Evolutionary conservation across 2,888 invertebrate species (phyloP).

Genomic region (Periphyllus acericola): DNA sequence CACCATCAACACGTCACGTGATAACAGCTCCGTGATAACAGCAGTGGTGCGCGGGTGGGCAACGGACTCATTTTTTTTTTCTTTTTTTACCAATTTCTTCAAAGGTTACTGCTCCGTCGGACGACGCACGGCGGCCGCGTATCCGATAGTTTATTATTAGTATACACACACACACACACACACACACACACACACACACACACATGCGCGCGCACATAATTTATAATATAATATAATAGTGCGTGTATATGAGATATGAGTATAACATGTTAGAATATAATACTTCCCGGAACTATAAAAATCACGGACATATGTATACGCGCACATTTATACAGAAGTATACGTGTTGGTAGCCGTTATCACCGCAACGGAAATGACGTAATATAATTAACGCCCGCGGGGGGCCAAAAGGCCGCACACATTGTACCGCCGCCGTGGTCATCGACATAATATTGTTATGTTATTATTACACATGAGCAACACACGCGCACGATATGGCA

Average conservation of each 20-base stretch:
- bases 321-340: not conserved
- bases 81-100: constrained; percentile 1
- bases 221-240: not conserved
- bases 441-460: not conserved
- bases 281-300: constrained; percentile 59
- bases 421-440: constrained; percentile 47
- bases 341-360: constrained; percentile 30
- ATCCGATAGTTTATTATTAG: not conserved
- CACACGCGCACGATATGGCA: not conserved
- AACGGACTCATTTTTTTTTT: constrained; percentile 28
- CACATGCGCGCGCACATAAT: not conserved
- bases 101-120: not conserved
- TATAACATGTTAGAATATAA: not conserved
- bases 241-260: too few relatives aligned
- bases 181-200: not conserved
- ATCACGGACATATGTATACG: constrained; percentile 5
- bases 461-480: not conserved
- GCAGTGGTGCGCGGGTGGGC: not conserved
- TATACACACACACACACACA: not conserved
- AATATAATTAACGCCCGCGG: constrained; percentile 38
- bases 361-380: constrained; percentile 60
- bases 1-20: not conserved
- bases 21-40: not conserved
- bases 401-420: constrained; percentile 54
- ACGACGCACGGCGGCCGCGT: not conserved